A percentile compares a stretch with the other conserved stretches of the same genome.
Conservation (phyloP, 2,888 invertebrate species). For the Actias luna region DNA sequence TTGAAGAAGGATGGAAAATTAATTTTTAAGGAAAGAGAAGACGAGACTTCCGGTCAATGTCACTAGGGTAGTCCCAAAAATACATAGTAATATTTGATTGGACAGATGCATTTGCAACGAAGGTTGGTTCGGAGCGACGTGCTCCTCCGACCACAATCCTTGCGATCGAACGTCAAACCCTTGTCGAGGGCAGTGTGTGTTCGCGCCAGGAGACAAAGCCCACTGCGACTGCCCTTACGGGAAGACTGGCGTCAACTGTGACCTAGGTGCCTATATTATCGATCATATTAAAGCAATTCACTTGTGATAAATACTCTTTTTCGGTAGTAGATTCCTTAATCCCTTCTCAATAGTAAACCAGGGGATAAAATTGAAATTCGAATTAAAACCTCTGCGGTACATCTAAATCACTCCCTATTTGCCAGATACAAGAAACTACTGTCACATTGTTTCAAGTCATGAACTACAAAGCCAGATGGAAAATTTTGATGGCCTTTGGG, state of each 20-base stretch:
- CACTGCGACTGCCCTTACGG: conserved; percentile 90
- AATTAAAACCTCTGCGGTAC: too few species aligned
- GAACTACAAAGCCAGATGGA: too few species aligned
- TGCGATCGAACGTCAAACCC: conserved; percentile 84
- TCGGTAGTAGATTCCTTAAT: too few species aligned
- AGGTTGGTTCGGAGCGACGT: conserved; percentile 90
- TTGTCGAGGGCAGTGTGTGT: conserved; percentile 86
- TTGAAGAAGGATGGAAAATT: too few species aligned
- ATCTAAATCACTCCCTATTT: too few species aligned
- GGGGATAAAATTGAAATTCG: too few species aligned
- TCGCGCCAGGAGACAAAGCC: conserved; percentile 81
- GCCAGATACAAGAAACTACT: too few species aligned
- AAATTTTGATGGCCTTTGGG: background rate
- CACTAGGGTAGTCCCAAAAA: background rate
- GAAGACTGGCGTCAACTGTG: conserved; percentile 85
- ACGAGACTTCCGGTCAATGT: too few species aligned
- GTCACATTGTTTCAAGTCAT: too few species aligned
- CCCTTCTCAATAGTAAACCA: too few species aligned
- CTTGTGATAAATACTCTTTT: background rate
- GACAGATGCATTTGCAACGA: conserved; percentile 89
- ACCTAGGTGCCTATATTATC: conserved; percentile 76
- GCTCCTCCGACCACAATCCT: conserved; percentile 84
- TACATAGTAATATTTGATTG: background rate
- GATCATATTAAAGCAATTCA: background rate
- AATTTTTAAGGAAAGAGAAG: too few species aligned